Base-by-base conservation (phyloP, 2,797 vertebrate genomes). In the Onychomys torridus region DNA sequence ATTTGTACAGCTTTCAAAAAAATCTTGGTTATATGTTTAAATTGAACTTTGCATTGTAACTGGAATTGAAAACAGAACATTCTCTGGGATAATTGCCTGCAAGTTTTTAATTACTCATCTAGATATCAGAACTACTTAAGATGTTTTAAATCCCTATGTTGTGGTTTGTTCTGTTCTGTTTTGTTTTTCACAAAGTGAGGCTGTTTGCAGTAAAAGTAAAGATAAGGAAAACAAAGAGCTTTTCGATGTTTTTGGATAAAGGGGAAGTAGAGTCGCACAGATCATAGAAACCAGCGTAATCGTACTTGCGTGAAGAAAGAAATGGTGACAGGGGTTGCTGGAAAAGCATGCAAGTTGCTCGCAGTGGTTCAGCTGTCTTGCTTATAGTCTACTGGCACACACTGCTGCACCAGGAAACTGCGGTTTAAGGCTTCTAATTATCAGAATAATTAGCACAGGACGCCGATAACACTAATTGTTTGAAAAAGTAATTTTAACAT, bases 1-100 rank as follows among this genome's bases (percentile, higher is more conserved):
- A 21, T 93, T 95, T 52, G 5, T 93, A 57, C 29, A 61, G 25
- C 52, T 95, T 96, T 95, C 29, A 52, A 75, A 49, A 89, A 92
- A 90, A 90, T 73, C 17, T 90, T 91, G 84, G 14, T 78, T 27
- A 3, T 43, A 0, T 63, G 21, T 91, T 46, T 94, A 61, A 14
- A 91, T 78, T 91, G n/a, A 86, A 46, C 57, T 90, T 92, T 92
- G 43, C 76, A 94, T 90, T 25, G 49, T 85, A 93, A 93, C 86
- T 34, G 86, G 23, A 90, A 86, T 21, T 34, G 84, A 77, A 29
- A 93, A 76, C 89, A 89, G 49, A 90, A 65, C 46, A 27, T 93
- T 94, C 91, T 91, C 2, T 6, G 57, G 84, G 77, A 67, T 78
- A 55, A 19, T 71, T 93, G 69, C 19, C 37, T 91, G 34, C 21